Evolutionary conservation across 2,797 vertebrate genomes (phyloP).

Genomic region (Urophycis tenuis): DNA sequence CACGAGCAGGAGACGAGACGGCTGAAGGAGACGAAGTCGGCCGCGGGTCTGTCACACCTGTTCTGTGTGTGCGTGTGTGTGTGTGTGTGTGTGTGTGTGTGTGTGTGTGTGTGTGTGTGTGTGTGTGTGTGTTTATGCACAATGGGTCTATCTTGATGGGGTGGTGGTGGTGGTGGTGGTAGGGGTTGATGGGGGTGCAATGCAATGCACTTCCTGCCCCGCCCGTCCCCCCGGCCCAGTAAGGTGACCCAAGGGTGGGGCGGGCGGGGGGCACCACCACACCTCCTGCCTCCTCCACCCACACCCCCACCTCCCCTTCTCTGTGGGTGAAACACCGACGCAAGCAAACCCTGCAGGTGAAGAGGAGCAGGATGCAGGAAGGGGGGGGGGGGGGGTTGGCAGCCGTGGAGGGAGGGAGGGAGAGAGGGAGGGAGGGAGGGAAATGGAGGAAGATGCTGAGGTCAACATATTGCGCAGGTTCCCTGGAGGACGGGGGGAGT

Average conservation of each 20-base stretch:
- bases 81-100: constrained; percentile 1
- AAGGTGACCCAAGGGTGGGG: too few species aligned
- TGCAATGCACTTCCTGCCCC: too few species aligned
- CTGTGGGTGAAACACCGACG: constrained; percentile 6
- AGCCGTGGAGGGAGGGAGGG: too few species aligned
- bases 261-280: too few species aligned
- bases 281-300: too few species aligned
- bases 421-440: background rate
- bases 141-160: constrained; percentile 31
- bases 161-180: constrained; percentile 8
- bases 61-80: background rate
- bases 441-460: constrained; percentile 36
- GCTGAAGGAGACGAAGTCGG: background rate
- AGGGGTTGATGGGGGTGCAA: background rate
- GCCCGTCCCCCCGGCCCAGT: too few species aligned
- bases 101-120: background rate
- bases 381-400: too few species aligned
- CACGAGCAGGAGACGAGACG: constrained; percentile 36
- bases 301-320: too few species aligned
- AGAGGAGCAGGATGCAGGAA: constrained; percentile 3
- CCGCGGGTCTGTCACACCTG: too few species aligned
- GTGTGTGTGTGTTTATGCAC: background rate
- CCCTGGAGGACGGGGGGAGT: constrained; percentile 28
- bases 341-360: constrained; percentile 26
- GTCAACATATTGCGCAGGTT: constrained; percentile 38